Base-by-base conservation (phyloP, 2,888 invertebrate genomes). In the Pachycephus smyrnensis region DNA sequence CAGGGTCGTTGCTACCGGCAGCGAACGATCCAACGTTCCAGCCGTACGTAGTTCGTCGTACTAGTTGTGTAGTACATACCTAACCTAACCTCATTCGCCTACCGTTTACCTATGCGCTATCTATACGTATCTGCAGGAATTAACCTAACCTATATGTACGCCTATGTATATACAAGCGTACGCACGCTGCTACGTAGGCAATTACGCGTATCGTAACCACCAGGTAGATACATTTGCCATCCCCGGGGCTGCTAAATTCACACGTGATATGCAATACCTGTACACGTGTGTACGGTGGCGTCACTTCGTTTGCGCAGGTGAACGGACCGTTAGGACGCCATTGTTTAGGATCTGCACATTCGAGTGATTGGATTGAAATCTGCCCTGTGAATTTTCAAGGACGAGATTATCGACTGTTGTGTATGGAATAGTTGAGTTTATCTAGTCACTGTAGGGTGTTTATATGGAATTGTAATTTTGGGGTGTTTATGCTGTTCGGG, bases 1-100 rank as follows among this genome's bases (percentile, higher is more conserved):
- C 91, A 90, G 91, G 91, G 90, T 91, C 91, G 91, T 91, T 91
- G 91, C 91, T 91, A 91, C 91, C 91, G 89, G 88, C 90, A 90
- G 89, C 89, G 88, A 90, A 89, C 90, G 90, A 90, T 89, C 90
- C 90, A 89, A 88, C 89, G 86, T 87, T 88, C 87, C 88, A 83
- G 85, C 84, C 85, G 81, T 71, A 71, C 71, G 31, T 31, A 31
- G 71, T 71, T 71, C 55, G 15, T 55, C 55, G 55, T 55, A 55
- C 55, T 55, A 23, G 55, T 55, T 55, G 55, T 40, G 40, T 55
- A 55, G 55, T 55, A 55, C 55, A 55, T 23, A 9, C 23, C 55
- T 15, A 55, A 55, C 55, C 55, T 55, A 55, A 55, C 55, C 55
- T 55, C 55, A 55, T 15, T 55, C 55, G 55, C 2, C 55, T 55